Evolutionary conservation across 2,113 vertebrate species (phyloP), one percentile per base, ranked within the genome.

Genomic region (Epinephelus moara): DNA sequence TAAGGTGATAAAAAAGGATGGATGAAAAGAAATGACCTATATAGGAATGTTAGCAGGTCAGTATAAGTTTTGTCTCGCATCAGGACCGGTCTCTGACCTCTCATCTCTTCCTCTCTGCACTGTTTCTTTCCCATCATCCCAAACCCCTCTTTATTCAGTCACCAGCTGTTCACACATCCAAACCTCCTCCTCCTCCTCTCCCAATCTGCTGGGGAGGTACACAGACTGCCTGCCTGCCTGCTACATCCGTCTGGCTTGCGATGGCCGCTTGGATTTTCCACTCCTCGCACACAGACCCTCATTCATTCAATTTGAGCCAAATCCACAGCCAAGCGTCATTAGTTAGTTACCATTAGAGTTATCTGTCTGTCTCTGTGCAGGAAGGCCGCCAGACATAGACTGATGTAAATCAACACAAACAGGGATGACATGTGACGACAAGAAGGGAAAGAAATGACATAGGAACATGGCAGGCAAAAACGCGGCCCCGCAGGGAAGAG

Each of bases 91-190:
- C 53, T 68, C 67, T 72, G 71, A 75, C 52, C 73, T 81, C 53
- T 56, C 67, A 42, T 69, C 30, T 63, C 63, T n/a, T 27, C 40
- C 6, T 70, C 57, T 27, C 60, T 63, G 57, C 57, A 75, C 56
- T 37, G 25, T 9, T 81, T 82, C 30, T 33, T 78, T 66, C 37
- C 69, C 49, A 59, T 75, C 19, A 64, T 49, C 53, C 74, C 75
- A 50, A 60, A 69, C 70, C 59, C 19, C 3, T 81, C 76, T 82
- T 78, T 82, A 64, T 66, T 72, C 77, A 71, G 21, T 74, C 76
- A 67, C 68, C 84, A 89, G 85, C 89, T 90, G 89, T 81, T 88
- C 59, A 25, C 59, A 74, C 85, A 87, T 85, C 57, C 66, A 84
- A 63, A 73, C 77, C 75, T 75, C 70, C 63, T 50, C 77, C 74